Base-by-base conservation (phyloP, 2,888 invertebrate genomes). In the Entomobrya proxima region DNA sequence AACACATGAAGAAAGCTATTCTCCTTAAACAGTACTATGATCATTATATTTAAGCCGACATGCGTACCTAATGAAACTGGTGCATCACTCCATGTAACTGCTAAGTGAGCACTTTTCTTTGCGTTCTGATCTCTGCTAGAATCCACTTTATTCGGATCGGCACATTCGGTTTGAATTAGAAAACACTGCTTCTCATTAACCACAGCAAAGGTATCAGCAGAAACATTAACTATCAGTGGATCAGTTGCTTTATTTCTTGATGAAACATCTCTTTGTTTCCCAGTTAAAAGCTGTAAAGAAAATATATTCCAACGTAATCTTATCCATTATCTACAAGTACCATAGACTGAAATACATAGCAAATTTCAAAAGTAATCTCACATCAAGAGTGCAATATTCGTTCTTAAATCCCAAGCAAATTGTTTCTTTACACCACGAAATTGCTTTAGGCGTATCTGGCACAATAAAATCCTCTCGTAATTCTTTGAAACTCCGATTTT, bases 391-490 rank as follows among this genome's bases (percentile, higher is more conserved):
- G 80, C 94, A 94, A 91, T 96, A 96, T 92, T 96, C 97, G 83
- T 95, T 94, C 91, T 95, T 96, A 92, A 96, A 97, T 1, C 97
- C 98, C 76, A 98, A 94, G 92, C 96, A 97, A 24, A 98, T 93
- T n/a, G 95, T 94, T 91, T 97, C 95, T 89, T 95, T 94, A 81
- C 96, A 95, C 97, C 96, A 97, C 1, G 95, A 94, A 91, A 98
- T 93, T 0, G 95, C 94, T 91, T 94, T 95, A 0, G 97, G 97
- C 21, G 95, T 94, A 92, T 98, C 97, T 47, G 95, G 95, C 58
- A 97, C 92, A 79, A 94, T 94, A 88, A 97, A 95, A 91, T 96
- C 96, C 86, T 93, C 93, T 89, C 94, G 93, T 58, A 94, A 92
- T 87, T 95, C 94, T 87, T 95, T 93, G 91, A 98, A 97, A 90